Evolutionary conservation across 2,113 vertebrate genomes (phyloP).

Genomic region (Hippolais icterina): DNA sequence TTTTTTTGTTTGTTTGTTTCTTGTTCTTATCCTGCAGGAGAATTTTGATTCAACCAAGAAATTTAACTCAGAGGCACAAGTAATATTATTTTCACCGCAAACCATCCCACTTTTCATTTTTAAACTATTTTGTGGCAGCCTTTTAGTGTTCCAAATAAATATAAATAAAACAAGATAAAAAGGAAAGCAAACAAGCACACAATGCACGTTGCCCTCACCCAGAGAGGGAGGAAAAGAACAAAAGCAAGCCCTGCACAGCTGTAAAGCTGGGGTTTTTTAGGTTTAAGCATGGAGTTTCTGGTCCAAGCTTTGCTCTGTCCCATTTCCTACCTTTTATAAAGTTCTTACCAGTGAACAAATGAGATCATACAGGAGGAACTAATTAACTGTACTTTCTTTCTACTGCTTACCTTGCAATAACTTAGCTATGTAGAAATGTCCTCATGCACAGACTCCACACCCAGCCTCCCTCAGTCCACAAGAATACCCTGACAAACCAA

Average conservation of each 20-base stretch:
- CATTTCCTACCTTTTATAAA: not conserved
- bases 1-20: not conserved
- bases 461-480: not conserved
- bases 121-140: not conserved
- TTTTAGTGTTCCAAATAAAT: not conserved
- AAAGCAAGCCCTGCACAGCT: not conserved
- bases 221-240: not conserved
- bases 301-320: not conserved
- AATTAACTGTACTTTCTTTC: constrained; percentile 9
- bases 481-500: not conserved
- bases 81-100: not conserved
- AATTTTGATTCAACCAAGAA: not conserved
- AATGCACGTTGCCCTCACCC: not conserved
- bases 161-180: not conserved
- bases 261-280: not conserved
- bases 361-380: not conserved
- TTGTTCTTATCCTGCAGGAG: not conserved
- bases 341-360: not conserved
- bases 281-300: not conserved
- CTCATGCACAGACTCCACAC: not conserved
- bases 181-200: not conserved
- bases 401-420: not conserved
- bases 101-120: not conserved
- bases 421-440: not conserved
- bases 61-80: not conserved